Evolutionary conservation across 2,888 invertebrate genomes (phyloP).

Genomic region (Chrysina gloriosa): DNA sequence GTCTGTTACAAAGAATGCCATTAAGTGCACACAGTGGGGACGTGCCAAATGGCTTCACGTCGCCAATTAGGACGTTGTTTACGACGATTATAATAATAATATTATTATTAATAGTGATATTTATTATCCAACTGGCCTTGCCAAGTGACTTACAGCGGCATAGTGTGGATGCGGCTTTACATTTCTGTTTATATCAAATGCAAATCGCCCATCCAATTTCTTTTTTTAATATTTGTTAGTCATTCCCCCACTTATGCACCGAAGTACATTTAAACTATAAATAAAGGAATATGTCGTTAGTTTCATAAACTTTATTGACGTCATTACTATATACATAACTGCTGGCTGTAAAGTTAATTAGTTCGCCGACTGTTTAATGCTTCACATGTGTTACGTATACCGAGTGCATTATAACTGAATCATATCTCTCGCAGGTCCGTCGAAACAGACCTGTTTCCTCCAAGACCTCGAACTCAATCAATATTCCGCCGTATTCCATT

Average conservation of each 20-base stretch:
- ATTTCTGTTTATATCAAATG: too few species aligned
- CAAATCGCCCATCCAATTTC: too few species aligned
- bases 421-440: background rate
- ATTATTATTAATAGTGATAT: too few species aligned
- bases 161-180: too few species aligned
- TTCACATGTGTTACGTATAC: slow-evolving; percentile 3
- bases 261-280: background rate
- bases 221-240: background rate
- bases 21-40: too few species aligned
- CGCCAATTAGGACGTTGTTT: too few species aligned
- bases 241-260: background rate
- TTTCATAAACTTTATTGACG: slow-evolving; percentile 13
- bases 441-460: background rate
- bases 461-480: slow-evolving; percentile 1
- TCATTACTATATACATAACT: slow-evolving; percentile 18
- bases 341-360: slow-evolving; percentile 25
- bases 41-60: too few species aligned
- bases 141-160: too few species aligned
- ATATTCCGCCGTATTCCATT: background rate
- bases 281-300: background rate
- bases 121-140: too few species aligned
- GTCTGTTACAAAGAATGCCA: too few species aligned
- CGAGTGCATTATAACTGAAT: slow-evolving; percentile 8
- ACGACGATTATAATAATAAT: too few species aligned
- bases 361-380: slow-evolving; percentile 11